Evolutionary conservation across 2,888 invertebrate genomes (phyloP).

Genomic region (Hydriomena furcata): DNA sequence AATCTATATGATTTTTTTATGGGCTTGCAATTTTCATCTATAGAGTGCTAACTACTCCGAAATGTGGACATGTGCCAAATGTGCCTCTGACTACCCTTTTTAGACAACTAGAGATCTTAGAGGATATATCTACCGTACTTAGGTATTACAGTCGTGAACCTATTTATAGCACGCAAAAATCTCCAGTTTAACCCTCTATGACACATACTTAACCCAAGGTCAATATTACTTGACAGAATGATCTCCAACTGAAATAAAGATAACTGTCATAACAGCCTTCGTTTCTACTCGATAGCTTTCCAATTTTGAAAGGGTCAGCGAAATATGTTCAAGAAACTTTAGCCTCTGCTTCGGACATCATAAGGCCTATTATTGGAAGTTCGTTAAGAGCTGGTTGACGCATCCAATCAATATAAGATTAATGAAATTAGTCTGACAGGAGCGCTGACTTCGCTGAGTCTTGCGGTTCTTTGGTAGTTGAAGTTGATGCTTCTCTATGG

Average conservation of each 20-base stretch:
- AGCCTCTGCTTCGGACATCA: slow-evolving; percentile 17
- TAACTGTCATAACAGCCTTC: slow-evolving; percentile 19
- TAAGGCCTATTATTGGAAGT: slow-evolving; percentile 35
- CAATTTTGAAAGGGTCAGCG: slow-evolving; percentile 17
- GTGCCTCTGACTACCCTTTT: too few relatives aligned
- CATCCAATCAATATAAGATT: slow-evolving; percentile 64
- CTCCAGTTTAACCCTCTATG: not conserved
- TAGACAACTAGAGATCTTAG: too few relatives aligned
- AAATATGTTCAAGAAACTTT: slow-evolving; percentile 30
- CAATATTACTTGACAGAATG: slow-evolving; percentile 16
- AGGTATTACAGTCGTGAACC: too few relatives aligned
- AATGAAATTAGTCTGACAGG: slow-evolving; percentile 61
- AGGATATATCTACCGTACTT: too few relatives aligned
- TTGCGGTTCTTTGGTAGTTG: slow-evolving; percentile 43
- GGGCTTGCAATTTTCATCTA: too few relatives aligned
- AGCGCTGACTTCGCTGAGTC: slow-evolving; percentile 42
- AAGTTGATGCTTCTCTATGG: slow-evolving; percentile 10
- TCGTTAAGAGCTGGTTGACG: slow-evolving; percentile 29
- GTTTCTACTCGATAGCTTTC: slow-evolving; percentile 17
- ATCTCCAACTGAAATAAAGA: slow-evolving; percentile 16
- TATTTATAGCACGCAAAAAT: too few relatives aligned
- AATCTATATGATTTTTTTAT: too few relatives aligned
- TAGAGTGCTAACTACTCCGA: too few relatives aligned
- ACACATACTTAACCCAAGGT: slow-evolving; percentile 3
- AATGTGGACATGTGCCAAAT: too few relatives aligned